phyloP scores from a whole-genome alignment of 2,113 vertebrate species.

The Alethe castanea region DNA sequence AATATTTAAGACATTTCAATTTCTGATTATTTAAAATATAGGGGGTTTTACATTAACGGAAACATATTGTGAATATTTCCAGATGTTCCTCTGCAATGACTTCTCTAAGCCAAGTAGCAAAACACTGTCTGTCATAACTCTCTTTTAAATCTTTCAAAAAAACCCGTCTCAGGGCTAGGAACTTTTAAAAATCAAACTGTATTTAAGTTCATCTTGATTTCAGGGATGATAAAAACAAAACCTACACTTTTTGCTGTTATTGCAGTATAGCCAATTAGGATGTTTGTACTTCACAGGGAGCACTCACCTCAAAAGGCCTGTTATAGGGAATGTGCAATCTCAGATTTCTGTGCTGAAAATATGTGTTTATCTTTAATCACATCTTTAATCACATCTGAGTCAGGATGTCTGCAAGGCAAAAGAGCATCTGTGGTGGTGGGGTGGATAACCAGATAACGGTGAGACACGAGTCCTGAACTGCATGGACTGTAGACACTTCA shows the following conservation, averaged over 20 bases:
- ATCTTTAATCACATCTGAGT: neutral
- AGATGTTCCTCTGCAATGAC: neutral
- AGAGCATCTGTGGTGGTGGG: neutral
- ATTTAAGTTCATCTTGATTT: neutral
- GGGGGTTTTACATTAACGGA: neutral
- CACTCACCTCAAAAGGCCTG: neutral
- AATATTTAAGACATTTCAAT: neutral
- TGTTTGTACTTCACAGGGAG: neutral
- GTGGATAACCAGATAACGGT: neutral
- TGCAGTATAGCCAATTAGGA: neutral
- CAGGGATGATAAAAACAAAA: neutral
- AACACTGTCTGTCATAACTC: neutral
- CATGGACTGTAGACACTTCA: neutral
- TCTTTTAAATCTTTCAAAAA: neutral
- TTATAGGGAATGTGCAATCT: neutral
- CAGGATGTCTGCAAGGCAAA: neutral
- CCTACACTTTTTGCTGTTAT: neutral
- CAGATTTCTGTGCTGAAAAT: neutral
- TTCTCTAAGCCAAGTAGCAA: neutral
- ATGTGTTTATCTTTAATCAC: neutral
- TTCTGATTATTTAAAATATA: neutral
- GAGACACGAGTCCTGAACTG: neutral
- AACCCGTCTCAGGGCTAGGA: fast-evolving
- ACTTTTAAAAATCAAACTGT: neutral
- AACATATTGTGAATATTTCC: neutral